Evolutionary conservation across 1,140 invertebrate species (phyloP).

Genomic region (Drosophila watanabei): DNA sequence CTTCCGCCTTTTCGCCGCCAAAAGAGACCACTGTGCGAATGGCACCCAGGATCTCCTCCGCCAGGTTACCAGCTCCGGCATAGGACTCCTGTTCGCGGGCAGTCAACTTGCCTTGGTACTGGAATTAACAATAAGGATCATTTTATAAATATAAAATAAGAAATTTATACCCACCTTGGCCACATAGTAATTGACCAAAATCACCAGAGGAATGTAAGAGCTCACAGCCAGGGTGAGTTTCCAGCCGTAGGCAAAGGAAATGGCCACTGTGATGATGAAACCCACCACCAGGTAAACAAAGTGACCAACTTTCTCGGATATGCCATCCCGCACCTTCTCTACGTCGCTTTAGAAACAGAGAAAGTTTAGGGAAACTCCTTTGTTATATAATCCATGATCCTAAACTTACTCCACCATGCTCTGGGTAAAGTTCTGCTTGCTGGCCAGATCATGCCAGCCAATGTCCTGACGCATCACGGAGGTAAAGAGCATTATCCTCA

Average conservation of each 20-base stretch:
- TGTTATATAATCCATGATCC: background rate
- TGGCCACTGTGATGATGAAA: slow-evolving; percentile 89
- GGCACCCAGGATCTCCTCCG: slow-evolving; percentile 93
- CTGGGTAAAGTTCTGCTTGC: slow-evolving; percentile 95
- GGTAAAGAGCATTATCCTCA: slow-evolving; percentile 90
- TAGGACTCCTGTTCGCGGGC: slow-evolving; percentile 93
- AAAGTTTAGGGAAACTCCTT: no score
- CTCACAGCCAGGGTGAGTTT: slow-evolving; percentile 93
- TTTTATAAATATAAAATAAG: background rate
- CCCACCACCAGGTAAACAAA: slow-evolving; percentile 89
- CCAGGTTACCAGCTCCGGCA: slow-evolving; percentile 92
- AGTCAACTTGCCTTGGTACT: slow-evolving; percentile 90
- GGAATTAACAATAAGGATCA: slow-evolving; percentile 45
- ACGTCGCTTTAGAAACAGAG: slow-evolving; percentile 91
- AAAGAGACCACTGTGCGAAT: slow-evolving; percentile 92
- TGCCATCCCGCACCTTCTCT: slow-evolving; percentile 93
- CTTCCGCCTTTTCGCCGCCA: slow-evolving; percentile 91
- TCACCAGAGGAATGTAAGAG: slow-evolving; percentile 92
- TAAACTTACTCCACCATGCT: slow-evolving; percentile 92
- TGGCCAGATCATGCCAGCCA: slow-evolving; percentile 94
- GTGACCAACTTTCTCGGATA: slow-evolving; percentile 94
- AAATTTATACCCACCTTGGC: slow-evolving; percentile 86
- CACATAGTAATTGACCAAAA: slow-evolving; percentile 89
- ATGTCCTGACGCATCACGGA: slow-evolving; percentile 95
- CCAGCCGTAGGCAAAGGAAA: slow-evolving; percentile 93